Conservation (phyloP, 2,113 vertebrate genomes). For the Baryphthengus martii region DNA sequence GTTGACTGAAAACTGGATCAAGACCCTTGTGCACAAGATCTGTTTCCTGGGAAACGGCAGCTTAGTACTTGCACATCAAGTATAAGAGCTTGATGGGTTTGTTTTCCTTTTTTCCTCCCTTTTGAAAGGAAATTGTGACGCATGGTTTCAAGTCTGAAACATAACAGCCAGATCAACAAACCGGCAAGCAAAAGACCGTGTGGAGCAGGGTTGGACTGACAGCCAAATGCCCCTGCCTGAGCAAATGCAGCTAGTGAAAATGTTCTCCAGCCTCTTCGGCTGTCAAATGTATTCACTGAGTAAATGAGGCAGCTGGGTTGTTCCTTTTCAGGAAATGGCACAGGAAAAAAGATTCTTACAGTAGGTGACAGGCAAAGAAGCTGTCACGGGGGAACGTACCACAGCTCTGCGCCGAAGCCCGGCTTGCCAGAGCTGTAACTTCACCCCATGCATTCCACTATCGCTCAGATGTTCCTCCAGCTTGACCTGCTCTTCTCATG, state of each 20-base stretch:
- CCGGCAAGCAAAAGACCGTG: neutral
- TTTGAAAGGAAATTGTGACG: constrained; percentile 11
- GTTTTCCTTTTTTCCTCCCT: neutral
- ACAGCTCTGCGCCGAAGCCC: neutral
- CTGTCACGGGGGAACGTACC: neutral
- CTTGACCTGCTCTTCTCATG: constrained; percentile 46
- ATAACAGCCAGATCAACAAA: constrained; percentile 21
- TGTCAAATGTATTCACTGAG: neutral
- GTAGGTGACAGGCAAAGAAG: neutral
- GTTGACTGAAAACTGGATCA: neutral
- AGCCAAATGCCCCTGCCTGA: constrained; percentile 6
- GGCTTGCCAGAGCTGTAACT: neutral
- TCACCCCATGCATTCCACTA: neutral
- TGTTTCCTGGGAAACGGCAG: neutral
- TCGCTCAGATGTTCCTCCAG: neutral
- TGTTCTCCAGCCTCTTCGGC: neutral
- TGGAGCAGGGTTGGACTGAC: accelerated
- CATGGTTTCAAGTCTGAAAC: neutral
- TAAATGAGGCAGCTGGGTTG: constrained; percentile 8
- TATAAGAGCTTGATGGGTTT: neutral
- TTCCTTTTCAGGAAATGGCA: constrained; percentile 17
- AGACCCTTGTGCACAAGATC: neutral
- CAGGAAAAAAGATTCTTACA: neutral
- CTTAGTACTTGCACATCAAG: neutral
- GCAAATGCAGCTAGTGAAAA: neutral